A percentile compares a stretch with the other conserved stretches of the same genome.
Evolutionary conservation across 2,888 invertebrate species (phyloP).

Genomic region (Mongoloraphidia duomilia): DNA sequence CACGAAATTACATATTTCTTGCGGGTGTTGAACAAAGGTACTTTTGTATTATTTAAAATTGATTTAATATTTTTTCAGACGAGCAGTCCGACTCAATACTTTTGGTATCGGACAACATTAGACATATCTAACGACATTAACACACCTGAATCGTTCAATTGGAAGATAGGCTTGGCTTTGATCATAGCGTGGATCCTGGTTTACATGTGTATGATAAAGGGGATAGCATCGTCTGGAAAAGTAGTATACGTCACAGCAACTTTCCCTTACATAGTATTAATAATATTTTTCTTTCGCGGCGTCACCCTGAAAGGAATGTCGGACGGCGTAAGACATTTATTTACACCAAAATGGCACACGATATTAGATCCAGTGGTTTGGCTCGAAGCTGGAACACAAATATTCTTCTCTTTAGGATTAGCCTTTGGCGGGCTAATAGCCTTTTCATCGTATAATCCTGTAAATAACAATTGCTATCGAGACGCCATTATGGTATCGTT

Average conservation of each 20-base stretch:
- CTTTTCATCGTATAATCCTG: conserved; percentile 92
- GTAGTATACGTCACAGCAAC: conserved; percentile 94
- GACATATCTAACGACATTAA: conserved; percentile 83
- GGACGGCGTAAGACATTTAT: conserved; percentile 76
- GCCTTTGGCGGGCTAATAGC: conserved; percentile 94
- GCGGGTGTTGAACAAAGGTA: background rate
- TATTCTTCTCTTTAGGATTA: conserved; percentile 89
- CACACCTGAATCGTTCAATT: conserved; percentile 74
- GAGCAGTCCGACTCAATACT: conserved; percentile 85
- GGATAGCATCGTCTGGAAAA: conserved; percentile 92
- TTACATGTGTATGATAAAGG: conserved; percentile 94
- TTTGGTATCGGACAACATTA: conserved; percentile 88
- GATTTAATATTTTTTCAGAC: conserved; percentile 34
- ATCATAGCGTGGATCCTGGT: conserved; percentile 86
- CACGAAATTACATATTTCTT: too few species aligned
- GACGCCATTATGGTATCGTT: conserved; percentile 87
- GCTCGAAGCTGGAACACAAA: conserved; percentile 95
- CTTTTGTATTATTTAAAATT: background rate
- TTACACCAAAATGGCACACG: conserved; percentile 86
- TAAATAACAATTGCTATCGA: conserved; percentile 89
- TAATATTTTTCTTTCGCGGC: conserved; percentile 91
- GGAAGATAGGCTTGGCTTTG: conserved; percentile 77
- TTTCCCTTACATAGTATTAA: conserved; percentile 88
- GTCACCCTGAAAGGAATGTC: conserved; percentile 77
- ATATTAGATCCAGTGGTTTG: conserved; percentile 88